A percentile compares a stretch with the other conserved stretches of the same genome.
These are phyloP conservation scores for Mormyrus lacerda DNA, from an alignment of 2,113 vertebrate species.

Conservation along the genomic window DNA sequence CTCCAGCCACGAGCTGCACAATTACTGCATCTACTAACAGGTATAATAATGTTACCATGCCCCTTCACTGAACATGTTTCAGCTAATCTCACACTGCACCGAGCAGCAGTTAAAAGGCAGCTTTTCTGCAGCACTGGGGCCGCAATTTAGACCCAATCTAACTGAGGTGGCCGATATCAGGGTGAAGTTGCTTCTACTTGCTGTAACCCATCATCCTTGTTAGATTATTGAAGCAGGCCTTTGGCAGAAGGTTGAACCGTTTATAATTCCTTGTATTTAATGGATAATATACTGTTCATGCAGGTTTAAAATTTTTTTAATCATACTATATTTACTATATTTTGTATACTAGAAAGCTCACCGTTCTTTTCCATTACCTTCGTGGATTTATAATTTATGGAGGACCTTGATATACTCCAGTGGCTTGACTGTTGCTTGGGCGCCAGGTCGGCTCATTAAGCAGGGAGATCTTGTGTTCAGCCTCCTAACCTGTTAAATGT, in stretches of 20 bases:
- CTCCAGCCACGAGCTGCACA: not conserved
- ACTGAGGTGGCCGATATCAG: not conserved
- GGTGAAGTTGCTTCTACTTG: not conserved
- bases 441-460: not conserved
- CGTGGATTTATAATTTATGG: not conserved
- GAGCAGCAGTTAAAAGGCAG: not conserved
- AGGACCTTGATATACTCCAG: not conserved
- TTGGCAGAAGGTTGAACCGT: not conserved
- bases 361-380: not conserved
- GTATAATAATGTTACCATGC: not conserved
- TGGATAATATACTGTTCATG: not conserved
- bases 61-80: not conserved
- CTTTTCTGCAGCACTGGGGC: not conserved
- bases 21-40: not conserved
- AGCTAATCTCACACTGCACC: not conserved
- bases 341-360: not conserved
- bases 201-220: not conserved
- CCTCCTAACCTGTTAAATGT: slow-evolving; percentile 6
- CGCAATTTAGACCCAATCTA: not conserved
- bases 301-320: not conserved
- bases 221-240: not conserved
- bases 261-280: not conserved
- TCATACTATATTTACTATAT: not conserved
- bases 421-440: not conserved
- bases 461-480: not conserved